Percentiles rank a stretch among this genome's conserved stretches.
phyloP scores from a whole-genome alignment of 30 jellyfish, hydroid and myxozoan genomes.

The Sanderia malayensis region DNA sequence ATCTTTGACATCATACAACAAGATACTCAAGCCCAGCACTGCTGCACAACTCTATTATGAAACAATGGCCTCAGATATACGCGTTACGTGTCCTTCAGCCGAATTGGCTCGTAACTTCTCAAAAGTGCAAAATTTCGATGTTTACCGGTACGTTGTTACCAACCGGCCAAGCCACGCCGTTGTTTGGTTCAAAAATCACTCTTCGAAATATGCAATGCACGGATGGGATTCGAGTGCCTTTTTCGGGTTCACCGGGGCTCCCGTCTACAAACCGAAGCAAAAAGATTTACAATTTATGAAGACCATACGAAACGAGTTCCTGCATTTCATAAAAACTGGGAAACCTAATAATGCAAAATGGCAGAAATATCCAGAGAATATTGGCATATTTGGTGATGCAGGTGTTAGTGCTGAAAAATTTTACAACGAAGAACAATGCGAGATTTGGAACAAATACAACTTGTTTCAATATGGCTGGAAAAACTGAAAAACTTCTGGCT shows the following conservation, averaged over 20 bases:
- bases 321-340: slow-evolving; percentile 17
- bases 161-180: slow-evolving; percentile 29
- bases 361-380: slow-evolving; percentile 17
- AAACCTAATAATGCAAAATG: slow-evolving; percentile 21
- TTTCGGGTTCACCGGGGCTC: slow-evolving; percentile 33
- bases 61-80: slow-evolving; percentile 44
- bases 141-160: slow-evolving; percentile 50
- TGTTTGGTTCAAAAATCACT: not conserved
- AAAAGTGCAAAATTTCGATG: not conserved
- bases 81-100: slow-evolving; percentile 50
- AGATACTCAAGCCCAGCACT: not conserved
- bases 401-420: not conserved
- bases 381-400: slow-evolving; percentile 21
- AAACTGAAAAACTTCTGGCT: not conserved
- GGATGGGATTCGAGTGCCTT: slow-evolving; percentile 51
- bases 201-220: slow-evolving; percentile 29
- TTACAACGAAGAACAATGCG: slow-evolving; percentile 13
- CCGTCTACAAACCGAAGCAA: slow-evolving; percentile 6
- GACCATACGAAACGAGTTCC: slow-evolving; percentile 13
- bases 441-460: slow-evolving; percentile 20
- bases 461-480: slow-evolving; percentile 10
- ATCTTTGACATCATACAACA: not conserved
- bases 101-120: slow-evolving; percentile 27
- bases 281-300: slow-evolving; percentile 16
- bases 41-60: slow-evolving; percentile 3